These are phyloP conservation scores for Nephrocerus scutellatus DNA, from an alignment of 2,888 invertebrate genomes.

Conservation along the genomic window DNA sequence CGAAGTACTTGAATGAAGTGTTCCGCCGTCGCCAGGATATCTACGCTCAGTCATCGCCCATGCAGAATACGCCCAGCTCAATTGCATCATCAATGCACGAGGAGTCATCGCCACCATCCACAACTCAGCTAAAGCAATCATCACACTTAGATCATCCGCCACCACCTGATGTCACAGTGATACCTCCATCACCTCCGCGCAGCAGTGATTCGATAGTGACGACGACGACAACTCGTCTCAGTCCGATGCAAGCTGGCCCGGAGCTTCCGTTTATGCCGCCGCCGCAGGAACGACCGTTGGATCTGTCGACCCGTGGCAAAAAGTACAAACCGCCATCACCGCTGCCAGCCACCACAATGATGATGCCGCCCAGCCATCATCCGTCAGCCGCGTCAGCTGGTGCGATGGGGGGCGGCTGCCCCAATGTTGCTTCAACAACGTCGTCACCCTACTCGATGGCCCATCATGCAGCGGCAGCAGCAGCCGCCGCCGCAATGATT, in stretches of 20 bases:
- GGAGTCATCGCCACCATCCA: conserved; percentile 32
- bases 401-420: no score
- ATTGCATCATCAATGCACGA: conserved; percentile 38
- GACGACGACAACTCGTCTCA: conserved; percentile 22
- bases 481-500: conserved; percentile 42
- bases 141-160: conserved; percentile 26
- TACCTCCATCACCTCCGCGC: conserved; percentile 40
- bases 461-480: conserved; percentile 32
- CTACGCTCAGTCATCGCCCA: conserved; percentile 48
- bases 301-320: conserved; percentile 62
- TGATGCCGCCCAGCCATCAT: conserved; percentile 46
- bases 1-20: conserved; percentile 57
- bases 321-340: conserved; percentile 36
- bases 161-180: conserved; percentile 25
- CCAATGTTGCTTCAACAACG: conserved; percentile 25
- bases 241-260: conserved; percentile 27
- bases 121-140: conserved; percentile 13
- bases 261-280: conserved; percentile 45
- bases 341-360: conserved; percentile 32
- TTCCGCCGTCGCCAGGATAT: conserved; percentile 57
- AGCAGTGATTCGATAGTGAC: conserved; percentile 35
- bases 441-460: conserved; percentile 28
- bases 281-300: conserved; percentile 77
- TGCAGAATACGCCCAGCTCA: conserved; percentile 43
- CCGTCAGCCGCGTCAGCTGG: conserved; percentile 26